Percentiles rank a stretch among this genome's conserved stretches.
These are phyloP conservation scores for Mythimna vitellina DNA, from an alignment of 2,888 invertebrate species.

Conservation along the genomic window DNA sequence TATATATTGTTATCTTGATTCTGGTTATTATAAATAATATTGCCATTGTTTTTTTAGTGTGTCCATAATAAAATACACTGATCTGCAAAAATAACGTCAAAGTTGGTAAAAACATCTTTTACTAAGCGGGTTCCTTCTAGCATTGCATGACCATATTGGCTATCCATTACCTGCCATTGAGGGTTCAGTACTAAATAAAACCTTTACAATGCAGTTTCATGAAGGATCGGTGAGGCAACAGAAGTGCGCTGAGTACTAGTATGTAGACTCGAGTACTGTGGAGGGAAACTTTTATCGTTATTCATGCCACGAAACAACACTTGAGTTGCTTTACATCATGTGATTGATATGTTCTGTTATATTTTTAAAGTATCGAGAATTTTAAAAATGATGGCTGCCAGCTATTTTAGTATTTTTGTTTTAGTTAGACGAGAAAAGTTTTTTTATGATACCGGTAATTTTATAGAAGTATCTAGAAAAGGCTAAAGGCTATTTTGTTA, in stretches of 20 bases:
- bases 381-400: slow-evolving; percentile 11
- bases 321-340: slow-evolving; percentile 41
- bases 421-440: not conserved
- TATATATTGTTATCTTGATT: too few species aligned
- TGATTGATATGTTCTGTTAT: slow-evolving; percentile 50
- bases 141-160: not conserved
- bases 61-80: too few species aligned
- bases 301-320: slow-evolving; percentile 38
- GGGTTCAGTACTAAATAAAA: slow-evolving; percentile 9
- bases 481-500: too few species aligned
- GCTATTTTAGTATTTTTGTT: slow-evolving; percentile 23
- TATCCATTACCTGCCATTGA: not conserved
- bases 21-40: too few species aligned
- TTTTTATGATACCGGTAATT: not conserved
- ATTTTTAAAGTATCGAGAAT: slow-evolving; percentile 20
- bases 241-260: slow-evolving; percentile 13
- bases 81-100: too few species aligned
- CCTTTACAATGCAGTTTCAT: slow-evolving; percentile 29
- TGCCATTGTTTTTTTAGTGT: too few species aligned
- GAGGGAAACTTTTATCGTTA: slow-evolving; percentile 44
- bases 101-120: not conserved
- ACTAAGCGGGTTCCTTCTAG: too few species aligned
- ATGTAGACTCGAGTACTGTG: not conserved
- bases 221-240: slow-evolving; percentile 37
- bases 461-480: too few species aligned